Percentiles rank a stretch among this genome's conserved stretches.
Evolutionary conservation across 2,888 invertebrate genomes (phyloP).

Genomic region (Sicus ferrugineus): DNA sequence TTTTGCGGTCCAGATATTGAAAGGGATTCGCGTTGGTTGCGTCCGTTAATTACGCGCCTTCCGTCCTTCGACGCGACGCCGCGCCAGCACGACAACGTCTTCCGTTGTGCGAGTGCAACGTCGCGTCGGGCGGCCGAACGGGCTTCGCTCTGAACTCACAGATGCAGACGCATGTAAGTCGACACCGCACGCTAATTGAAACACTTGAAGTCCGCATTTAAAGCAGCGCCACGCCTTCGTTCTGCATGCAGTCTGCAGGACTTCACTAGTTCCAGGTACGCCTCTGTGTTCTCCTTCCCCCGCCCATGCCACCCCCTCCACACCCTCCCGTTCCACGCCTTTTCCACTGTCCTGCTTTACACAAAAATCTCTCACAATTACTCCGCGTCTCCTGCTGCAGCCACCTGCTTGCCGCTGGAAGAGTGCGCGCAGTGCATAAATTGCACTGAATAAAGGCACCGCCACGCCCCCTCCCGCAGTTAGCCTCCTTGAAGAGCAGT

Average conservation of each 20-base stretch:
- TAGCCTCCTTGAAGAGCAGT: not conserved
- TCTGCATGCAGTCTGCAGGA: not conserved
- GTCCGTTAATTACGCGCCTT: conserved; percentile 22
- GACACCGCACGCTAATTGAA: not conserved
- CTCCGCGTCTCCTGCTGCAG: not conserved
- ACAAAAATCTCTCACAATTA: not conserved
- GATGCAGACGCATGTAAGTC: too few relatives aligned
- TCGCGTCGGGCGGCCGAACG: too few relatives aligned
- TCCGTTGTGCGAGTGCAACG: too few relatives aligned
- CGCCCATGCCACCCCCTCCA: too few relatives aligned
- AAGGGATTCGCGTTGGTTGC: conserved; percentile 9
- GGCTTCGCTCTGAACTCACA: too few relatives aligned
- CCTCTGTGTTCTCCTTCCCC: not conserved
- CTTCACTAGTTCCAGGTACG: not conserved
- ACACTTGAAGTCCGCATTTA: not conserved
- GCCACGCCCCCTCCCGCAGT: not conserved
- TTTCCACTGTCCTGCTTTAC: too few relatives aligned
- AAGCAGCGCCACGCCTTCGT: not conserved
- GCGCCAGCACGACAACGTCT: too few relatives aligned
- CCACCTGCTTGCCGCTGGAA: not conserved
- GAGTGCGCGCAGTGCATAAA: not conserved
- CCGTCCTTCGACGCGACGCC: too few relatives aligned
- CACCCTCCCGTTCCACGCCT: too few relatives aligned
- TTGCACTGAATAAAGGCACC: not conserved
- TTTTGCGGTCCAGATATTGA: not conserved